Percentiles rank a stretch among this genome's conserved stretches.
phyloP scores from a whole-genome alignment of 2,888 invertebrate genomes.

The Orthonychiurus folsomi region DNA sequence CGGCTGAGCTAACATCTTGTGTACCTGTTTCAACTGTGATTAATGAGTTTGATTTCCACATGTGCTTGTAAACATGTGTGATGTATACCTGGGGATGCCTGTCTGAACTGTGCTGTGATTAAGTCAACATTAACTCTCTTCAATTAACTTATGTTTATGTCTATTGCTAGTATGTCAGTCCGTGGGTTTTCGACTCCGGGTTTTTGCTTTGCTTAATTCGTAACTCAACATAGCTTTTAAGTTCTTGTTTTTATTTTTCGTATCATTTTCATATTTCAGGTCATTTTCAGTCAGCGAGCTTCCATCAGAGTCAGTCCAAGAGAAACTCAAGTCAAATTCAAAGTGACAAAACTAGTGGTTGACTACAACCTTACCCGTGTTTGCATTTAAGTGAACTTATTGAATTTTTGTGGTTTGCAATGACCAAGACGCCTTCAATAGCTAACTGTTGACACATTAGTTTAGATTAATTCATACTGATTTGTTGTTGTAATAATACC shows the following conservation, averaged over 20 bases:
- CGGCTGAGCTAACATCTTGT: background rate
- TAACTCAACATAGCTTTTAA: too few relatives aligned
- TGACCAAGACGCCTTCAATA: too few relatives aligned
- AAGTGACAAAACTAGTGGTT: constrained; percentile 8
- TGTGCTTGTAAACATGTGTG: background rate
- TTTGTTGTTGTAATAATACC: too few relatives aligned
- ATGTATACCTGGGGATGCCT: background rate
- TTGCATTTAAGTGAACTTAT: background rate
- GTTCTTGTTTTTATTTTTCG: background rate
- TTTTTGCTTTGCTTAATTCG: too few relatives aligned
- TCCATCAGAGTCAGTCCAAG: constrained; percentile 5
- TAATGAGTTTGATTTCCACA: background rate
- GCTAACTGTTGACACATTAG: too few relatives aligned
- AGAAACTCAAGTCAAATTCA: background rate
- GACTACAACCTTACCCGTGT: background rate
- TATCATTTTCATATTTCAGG: constrained; percentile 7
- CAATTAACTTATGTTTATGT: too few relatives aligned
- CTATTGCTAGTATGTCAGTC: too few relatives aligned
- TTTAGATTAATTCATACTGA: too few relatives aligned
- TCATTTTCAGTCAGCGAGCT: constrained; percentile 10
- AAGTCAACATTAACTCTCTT: too few relatives aligned
- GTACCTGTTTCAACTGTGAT: background rate
- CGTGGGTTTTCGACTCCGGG: too few relatives aligned
- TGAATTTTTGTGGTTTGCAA: too few relatives aligned
- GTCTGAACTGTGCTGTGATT: background rate